A percentile compares a stretch with the other conserved stretches of the same genome.
These are phyloP conservation scores for Pelagia noctiluca DNA, from an alignment of 30 jellyfish, hydroid and myxozoan species.

Conservation along the genomic window DNA sequence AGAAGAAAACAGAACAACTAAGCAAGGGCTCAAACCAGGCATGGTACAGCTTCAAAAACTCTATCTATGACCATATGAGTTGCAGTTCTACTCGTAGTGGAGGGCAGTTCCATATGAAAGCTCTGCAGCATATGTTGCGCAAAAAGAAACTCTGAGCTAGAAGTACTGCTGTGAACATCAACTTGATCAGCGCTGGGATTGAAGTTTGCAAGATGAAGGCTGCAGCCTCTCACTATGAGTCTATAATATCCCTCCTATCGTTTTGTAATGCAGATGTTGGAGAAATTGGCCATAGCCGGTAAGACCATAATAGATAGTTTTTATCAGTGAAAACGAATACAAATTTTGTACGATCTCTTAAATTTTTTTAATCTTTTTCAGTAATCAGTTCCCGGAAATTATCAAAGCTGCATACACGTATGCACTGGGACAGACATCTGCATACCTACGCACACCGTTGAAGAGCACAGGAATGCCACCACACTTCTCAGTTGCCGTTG, in stretches of 20 bases:
- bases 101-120: constrained; percentile 49
- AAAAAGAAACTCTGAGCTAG: not conserved
- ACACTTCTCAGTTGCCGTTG: constrained; percentile 44
- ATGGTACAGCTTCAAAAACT: constrained; percentile 56
- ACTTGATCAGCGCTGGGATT: constrained; percentile 48
- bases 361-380: constrained; percentile 19
- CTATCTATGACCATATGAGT: constrained; percentile 30
- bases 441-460: constrained; percentile 33
- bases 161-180: constrained; percentile 21
- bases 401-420: constrained; percentile 36
- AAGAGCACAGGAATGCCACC: constrained; percentile 47
- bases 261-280: constrained; percentile 25
- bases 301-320: constrained; percentile 16
- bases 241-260: constrained; percentile 32
- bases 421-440: constrained; percentile 32
- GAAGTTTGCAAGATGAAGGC: constrained; percentile 60
- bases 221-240: constrained; percentile 38
- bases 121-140: constrained; percentile 14
- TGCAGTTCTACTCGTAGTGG: constrained; percentile 15
- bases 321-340: constrained; percentile 12
- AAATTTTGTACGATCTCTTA: constrained; percentile 15
- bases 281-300: constrained; percentile 36
- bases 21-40: constrained; percentile 46
- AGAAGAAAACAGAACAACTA: constrained; percentile 8
- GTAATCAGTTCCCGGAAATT: constrained; percentile 34